A percentile compares a stretch with the other conserved stretches of the same genome.
Conservation (phyloP, 2,888 invertebrate species). For the Colostygia pectinataria region DNA sequence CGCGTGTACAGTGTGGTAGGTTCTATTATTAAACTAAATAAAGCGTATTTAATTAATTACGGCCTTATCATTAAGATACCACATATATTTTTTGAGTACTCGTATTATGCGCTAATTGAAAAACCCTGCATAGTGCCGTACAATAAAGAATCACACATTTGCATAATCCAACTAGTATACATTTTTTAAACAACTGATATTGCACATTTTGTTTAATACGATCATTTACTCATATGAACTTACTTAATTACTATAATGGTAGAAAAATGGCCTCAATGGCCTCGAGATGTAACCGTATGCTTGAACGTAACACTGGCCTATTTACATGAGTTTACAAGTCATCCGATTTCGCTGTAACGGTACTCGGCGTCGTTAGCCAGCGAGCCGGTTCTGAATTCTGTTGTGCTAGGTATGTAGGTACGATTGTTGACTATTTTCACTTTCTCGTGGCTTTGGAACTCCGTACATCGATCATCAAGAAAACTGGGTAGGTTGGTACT, state of each 20-base stretch:
- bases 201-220: constrained; percentile 11
- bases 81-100: no score
- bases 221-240: constrained; percentile 19
- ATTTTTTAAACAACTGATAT: neutral
- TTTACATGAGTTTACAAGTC: constrained; percentile 63
- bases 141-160: no score
- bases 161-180: no score
- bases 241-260: no score
- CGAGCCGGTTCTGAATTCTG: constrained; percentile 16
- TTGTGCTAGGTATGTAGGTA: constrained; percentile 20
- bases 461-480: neutral
- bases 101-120: no score
- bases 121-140: no score
- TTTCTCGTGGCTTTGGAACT: constrained; percentile 60
- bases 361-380: constrained; percentile 38
- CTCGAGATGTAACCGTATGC: constrained; percentile 22
- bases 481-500: neutral
- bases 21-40: no score
- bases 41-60: no score
- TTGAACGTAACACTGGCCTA: constrained; percentile 61
- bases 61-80: no score
- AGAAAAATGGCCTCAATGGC: no score
- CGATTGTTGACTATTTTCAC: constrained; percentile 58
- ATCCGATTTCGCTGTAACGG: constrained; percentile 76
- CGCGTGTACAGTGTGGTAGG: no score